Conservation (phyloP, 2,113 vertebrate genomes). For the Zosterops hypoxanthus region DNA sequence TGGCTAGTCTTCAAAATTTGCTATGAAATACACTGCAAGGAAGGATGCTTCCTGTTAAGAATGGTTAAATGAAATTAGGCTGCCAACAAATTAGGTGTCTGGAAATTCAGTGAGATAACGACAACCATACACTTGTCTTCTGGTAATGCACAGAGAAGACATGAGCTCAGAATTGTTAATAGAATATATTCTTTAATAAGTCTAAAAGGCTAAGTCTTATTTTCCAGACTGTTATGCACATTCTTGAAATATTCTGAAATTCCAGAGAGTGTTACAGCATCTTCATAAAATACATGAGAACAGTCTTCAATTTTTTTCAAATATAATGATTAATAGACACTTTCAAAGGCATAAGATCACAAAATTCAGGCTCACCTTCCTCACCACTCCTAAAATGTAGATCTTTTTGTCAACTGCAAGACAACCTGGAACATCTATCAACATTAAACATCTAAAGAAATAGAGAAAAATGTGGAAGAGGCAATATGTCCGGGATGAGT, state of each 20-base stretch:
- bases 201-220: background rate
- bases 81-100: background rate
- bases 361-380: background rate
- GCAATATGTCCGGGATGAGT: background rate
- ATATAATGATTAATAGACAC: background rate
- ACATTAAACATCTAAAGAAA: background rate
- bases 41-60: background rate
- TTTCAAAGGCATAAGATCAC: background rate
- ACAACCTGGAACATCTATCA: background rate
- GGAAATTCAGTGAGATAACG: background rate
- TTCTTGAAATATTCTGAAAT: background rate
- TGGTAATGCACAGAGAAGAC: background rate
- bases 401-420: background rate
- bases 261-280: background rate
- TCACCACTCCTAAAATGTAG: background rate
- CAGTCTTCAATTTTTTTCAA: background rate
- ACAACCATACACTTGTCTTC: background rate
- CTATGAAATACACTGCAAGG: background rate
- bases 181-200: background rate
- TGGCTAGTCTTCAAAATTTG: background rate
- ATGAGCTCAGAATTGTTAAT: background rate
- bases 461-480: background rate
- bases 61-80: background rate
- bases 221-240: background rate
- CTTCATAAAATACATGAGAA: background rate